A percentile compares a stretch with the other conserved stretches of the same genome.
Evolutionary conservation across 2,113 vertebrate genomes (phyloP).

Genomic region (Brachypodius melanocephalos): DNA sequence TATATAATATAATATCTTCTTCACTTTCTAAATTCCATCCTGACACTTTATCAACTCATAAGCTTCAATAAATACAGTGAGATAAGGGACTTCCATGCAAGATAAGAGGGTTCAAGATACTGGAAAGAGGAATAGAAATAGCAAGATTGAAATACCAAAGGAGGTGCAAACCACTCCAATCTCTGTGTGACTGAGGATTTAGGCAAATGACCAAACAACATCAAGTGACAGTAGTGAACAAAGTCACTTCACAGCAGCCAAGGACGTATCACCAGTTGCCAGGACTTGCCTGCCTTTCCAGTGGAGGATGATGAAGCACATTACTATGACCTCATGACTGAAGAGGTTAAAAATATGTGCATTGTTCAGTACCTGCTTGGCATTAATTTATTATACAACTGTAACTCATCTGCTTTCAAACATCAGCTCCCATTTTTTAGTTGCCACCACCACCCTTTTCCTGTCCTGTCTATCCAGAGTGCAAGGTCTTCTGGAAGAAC

Average conservation of each 20-base stretch:
- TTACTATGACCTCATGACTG: not conserved
- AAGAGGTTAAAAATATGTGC: not conserved
- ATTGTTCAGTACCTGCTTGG: not conserved
- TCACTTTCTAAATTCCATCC: not conserved
- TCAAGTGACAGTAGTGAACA: not conserved
- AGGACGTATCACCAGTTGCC: not conserved
- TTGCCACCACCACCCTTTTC: not conserved
- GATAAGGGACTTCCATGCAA: not conserved
- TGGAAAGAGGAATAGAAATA: not conserved
- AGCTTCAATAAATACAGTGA: not conserved
- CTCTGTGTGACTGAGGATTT: rapidly evolving
- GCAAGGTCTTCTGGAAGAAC: not conserved
- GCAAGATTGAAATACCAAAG: not conserved
- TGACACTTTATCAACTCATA: not conserved
- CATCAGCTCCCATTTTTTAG: not conserved
- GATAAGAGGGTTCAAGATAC: not conserved
- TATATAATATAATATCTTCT: not conserved
- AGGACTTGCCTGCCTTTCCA: not conserved
- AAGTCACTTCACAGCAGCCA: not conserved
- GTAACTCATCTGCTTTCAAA: not conserved
- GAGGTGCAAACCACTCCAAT: not conserved
- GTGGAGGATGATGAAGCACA: not conserved
- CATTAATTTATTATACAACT: not conserved
- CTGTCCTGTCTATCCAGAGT: not conserved
- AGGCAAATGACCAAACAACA: not conserved